Evolutionary conservation across 2,888 invertebrate species (phyloP).

Genomic region (Parnassius mnemosyne): DNA sequence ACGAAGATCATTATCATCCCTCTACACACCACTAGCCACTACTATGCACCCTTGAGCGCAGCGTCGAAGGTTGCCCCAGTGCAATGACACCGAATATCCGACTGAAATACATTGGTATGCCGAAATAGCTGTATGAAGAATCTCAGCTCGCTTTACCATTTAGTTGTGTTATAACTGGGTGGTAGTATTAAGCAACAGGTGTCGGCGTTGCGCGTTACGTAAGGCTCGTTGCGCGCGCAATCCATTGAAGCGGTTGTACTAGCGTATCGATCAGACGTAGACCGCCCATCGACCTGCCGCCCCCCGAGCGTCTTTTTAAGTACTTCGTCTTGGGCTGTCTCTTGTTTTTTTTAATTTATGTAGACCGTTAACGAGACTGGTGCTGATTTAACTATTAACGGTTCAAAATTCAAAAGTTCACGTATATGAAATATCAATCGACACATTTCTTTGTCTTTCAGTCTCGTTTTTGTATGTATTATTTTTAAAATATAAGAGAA

Average conservation of each 20-base stretch:
- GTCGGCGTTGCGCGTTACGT: slow-evolving; percentile 71
- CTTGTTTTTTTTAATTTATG: slow-evolving; percentile 35
- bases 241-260: slow-evolving; percentile 73
- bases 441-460: too few relatives aligned
- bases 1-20: slow-evolving; percentile 73
- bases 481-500: too few relatives aligned
- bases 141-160: slow-evolving; percentile 39
- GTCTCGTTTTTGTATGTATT: too few relatives aligned
- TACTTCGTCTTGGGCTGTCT: slow-evolving; percentile 52
- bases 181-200: slow-evolving; percentile 76
- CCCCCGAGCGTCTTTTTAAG: slow-evolving; percentile 58
- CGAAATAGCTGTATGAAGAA: slow-evolving; percentile 32
- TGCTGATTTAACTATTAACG: slow-evolving; percentile 18
- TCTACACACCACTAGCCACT: slow-evolving; percentile 46
- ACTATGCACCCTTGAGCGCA: slow-evolving; percentile 80
- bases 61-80: slow-evolving; percentile 72
- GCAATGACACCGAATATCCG: slow-evolving; percentile 70
- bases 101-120: slow-evolving; percentile 43
- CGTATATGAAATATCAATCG: background rate
- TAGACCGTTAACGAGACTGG: slow-evolving; percentile 22
- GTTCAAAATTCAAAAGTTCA: background rate
- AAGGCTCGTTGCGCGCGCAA: slow-evolving; percentile 71
- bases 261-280: slow-evolving; percentile 70
- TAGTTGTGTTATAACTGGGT: slow-evolving; percentile 63
- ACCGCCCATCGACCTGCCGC: slow-evolving; percentile 61